Percentiles rank a stretch among this genome's conserved stretches.
Conservation (phyloP, 2,113 vertebrate genomes). For the Lonchura striata region DNA sequence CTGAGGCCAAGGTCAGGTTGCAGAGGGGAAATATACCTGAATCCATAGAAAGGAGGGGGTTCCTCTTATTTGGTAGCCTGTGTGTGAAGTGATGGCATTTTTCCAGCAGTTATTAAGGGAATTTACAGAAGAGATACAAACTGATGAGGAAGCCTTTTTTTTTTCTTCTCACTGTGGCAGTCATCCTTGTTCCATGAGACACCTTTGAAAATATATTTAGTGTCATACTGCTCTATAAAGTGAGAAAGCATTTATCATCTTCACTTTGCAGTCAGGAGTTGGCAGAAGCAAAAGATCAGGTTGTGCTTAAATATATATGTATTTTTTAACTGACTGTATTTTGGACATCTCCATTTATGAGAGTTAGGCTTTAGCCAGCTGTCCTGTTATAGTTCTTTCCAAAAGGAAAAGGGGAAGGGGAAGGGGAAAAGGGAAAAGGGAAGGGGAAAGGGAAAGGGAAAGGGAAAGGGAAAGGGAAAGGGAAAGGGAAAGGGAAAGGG, state of each 20-base stretch:
- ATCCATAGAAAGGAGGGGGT: background rate
- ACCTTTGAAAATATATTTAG: slow-evolving; percentile 16
- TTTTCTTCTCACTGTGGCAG: background rate
- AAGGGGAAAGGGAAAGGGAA: background rate
- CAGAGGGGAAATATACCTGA: background rate
- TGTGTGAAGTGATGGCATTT: background rate
- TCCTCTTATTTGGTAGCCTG: background rate
- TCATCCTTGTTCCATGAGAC: background rate
- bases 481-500: background rate
- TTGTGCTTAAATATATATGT: background rate
- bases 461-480: background rate
- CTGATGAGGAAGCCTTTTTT: background rate
- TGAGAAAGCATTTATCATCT: slow-evolving; percentile 12
- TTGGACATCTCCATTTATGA: background rate
- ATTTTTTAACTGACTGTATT: background rate
- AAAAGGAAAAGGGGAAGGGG: background rate
- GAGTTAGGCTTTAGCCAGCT: background rate
- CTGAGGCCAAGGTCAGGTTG: background rate
- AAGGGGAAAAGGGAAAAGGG: background rate
- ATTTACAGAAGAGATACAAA: background rate
- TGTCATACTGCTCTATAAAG: background rate
- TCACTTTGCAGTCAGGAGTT: background rate
- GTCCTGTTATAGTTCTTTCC: background rate
- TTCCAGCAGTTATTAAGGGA: background rate
- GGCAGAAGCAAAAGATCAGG: background rate